These are phyloP conservation scores for Spondyliosoma cantharus DNA, from an alignment of 2,797 vertebrate genomes.

Conservation along the genomic window DNA sequence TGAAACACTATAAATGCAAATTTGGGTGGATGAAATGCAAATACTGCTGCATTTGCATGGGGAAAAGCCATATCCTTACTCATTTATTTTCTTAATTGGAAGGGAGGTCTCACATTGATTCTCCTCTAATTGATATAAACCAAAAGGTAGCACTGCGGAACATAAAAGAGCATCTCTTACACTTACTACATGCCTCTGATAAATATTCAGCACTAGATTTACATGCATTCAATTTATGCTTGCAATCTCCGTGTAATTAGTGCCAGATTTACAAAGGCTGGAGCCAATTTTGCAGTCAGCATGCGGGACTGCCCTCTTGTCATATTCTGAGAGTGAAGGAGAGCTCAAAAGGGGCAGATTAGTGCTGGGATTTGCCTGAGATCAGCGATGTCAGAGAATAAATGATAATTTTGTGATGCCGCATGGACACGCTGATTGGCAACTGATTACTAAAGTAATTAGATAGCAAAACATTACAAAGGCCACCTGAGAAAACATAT, in stretches of 20 bases:
- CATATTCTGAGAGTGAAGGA: constrained; percentile 12
- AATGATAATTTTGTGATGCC: neutral
- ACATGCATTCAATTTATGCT: constrained; percentile 24
- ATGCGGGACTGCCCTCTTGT: constrained; percentile 1
- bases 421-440: constrained; percentile 23
- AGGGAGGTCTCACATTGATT: constrained; percentile 45
- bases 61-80: constrained; percentile 44
- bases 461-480: constrained; percentile 14
- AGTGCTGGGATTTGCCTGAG: constrained; percentile 22
- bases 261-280: neutral
- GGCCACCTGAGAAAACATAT: neutral
- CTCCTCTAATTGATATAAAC: constrained; percentile 52
- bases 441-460: neutral
- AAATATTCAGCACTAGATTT: constrained; percentile 48
- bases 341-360: constrained; percentile 18
- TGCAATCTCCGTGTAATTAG: constrained; percentile 45
- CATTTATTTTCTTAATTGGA: constrained; percentile 69
- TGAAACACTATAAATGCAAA: constrained; percentile 84
- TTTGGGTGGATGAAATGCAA: constrained; percentile 69
- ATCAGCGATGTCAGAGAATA: constrained; percentile 29
- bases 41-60: constrained; percentile 69
- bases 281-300: constrained; percentile 10
- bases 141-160: constrained; percentile 30
- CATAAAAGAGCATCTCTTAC: constrained; percentile 17
- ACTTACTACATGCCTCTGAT: constrained; percentile 1